Evolutionary conservation across 2,797 vertebrate genomes (phyloP).

Genomic region (Aldrovandia affinis): DNA sequence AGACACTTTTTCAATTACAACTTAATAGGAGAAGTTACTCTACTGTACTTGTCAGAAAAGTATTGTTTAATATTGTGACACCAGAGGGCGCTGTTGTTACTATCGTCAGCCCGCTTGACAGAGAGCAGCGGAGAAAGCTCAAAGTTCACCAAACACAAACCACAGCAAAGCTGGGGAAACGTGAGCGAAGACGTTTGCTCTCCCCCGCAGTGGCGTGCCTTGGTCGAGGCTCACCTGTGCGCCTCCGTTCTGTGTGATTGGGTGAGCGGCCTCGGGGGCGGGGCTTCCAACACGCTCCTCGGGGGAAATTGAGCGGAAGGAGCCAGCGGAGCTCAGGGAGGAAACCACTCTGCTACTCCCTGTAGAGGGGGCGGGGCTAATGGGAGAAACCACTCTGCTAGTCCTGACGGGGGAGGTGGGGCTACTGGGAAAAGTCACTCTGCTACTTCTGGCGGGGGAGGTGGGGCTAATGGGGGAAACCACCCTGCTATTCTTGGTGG

Average conservation of each 20-base stretch:
- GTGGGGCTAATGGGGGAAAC: conserved; percentile 63
- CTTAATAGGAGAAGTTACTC: no score
- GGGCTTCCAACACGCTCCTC: conserved; percentile 45
- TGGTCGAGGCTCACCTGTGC: conserved; percentile 43
- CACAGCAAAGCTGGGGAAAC: conserved; percentile 30
- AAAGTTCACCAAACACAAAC: conserved; percentile 37
- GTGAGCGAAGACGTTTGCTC: not conserved
- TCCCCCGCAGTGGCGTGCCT: not conserved
- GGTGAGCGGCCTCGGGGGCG: not conserved
- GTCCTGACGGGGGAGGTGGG: conserved; percentile 53
- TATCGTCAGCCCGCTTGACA: not conserved
- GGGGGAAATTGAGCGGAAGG: conserved; percentile 50
- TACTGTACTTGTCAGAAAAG: no score
- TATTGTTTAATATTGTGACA: not conserved
- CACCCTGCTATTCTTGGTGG: conserved; percentile 41
- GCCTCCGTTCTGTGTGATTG: conserved; percentile 56
- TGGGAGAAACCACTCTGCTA: conserved; percentile 55
- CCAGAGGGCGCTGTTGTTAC: conserved; percentile 39
- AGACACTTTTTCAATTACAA: not conserved
- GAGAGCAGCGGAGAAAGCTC: conserved; percentile 5
- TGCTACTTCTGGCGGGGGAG: conserved; percentile 50
- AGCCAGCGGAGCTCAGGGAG: conserved; percentile 57
- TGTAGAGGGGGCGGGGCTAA: conserved; percentile 59
- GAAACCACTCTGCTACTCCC: conserved; percentile 45
- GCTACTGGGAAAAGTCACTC: conserved; percentile 62